Conservation (phyloP, 2,888 invertebrate species). For the Drosophila anomelani region DNA sequence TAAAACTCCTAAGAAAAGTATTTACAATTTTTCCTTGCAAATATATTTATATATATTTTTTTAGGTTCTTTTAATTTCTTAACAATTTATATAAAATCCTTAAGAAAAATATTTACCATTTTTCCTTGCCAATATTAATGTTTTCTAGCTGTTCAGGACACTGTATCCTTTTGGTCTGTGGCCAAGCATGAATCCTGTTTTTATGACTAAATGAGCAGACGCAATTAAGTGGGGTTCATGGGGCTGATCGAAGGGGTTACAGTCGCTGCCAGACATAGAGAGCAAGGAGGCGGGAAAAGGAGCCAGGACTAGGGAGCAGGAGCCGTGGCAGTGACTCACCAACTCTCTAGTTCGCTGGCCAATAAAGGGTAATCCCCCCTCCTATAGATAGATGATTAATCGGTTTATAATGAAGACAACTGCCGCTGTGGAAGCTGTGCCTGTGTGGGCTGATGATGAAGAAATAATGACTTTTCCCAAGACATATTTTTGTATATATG, state of each 20-base stretch:
- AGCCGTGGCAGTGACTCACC: conserved; percentile 51
- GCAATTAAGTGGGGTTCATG: conserved; percentile 61
- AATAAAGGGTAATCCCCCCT: conserved; percentile 22
- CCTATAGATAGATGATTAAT: conserved; percentile 56
- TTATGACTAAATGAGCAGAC: conserved; percentile 71
- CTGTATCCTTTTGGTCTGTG: neutral
- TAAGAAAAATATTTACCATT: neutral
- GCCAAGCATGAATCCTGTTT: conserved; percentile 56
- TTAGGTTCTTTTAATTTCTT: neutral
- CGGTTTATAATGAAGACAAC: conserved; percentile 55
- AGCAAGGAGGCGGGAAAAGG: conserved; percentile 5
- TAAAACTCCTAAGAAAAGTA: too few relatives aligned
- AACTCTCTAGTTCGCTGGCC: conserved; percentile 1
- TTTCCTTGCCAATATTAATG: neutral
- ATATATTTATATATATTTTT: too few relatives aligned
- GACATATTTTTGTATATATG: neutral
- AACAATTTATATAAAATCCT: neutral
- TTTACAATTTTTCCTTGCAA: too few relatives aligned
- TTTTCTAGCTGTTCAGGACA: neutral
- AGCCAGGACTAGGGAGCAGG: conserved; percentile 6
- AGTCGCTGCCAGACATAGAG: conserved; percentile 10
- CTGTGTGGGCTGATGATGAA: conserved; percentile 2
- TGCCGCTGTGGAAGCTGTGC: conserved; percentile 2
- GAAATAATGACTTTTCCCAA: conserved; percentile 8
- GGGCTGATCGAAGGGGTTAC: neutral